Percentiles rank a stretch among this genome's conserved stretches.
Evolutionary conservation across 2,113 vertebrate genomes (phyloP).

Genomic region (Syngnathus scovelli): DNA sequence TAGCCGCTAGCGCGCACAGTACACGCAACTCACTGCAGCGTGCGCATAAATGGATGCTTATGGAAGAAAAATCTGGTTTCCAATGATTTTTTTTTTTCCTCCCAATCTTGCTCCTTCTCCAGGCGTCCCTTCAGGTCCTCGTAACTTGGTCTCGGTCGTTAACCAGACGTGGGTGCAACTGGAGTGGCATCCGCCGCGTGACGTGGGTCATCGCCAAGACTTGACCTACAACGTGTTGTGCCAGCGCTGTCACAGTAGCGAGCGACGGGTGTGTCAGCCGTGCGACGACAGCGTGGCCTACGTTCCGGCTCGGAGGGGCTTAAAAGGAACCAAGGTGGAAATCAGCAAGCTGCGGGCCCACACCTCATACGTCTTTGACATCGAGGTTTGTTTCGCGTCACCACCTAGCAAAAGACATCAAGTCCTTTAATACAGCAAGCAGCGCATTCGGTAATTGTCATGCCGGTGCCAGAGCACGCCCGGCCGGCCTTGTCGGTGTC

Average conservation of each 20-base stretch:
- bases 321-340: constrained; percentile 82
- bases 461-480: no score
- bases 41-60: constrained; percentile 25
- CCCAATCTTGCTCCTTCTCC: constrained; percentile 1
- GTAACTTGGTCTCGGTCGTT: constrained; percentile 90
- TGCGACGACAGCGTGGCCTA: constrained; percentile 91
- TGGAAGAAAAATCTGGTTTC: constrained; percentile 27
- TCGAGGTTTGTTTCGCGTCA: constrained; percentile 73
- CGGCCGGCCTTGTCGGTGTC: no score
- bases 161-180: constrained; percentile 93
- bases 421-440: not conserved
- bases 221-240: constrained; percentile 93
- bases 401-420: not conserved
- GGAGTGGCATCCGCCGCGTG: constrained; percentile 90
- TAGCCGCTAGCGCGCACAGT: constrained; percentile 24
- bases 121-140: constrained; percentile 91
- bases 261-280: constrained; percentile 83
- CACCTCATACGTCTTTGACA: constrained; percentile 89
- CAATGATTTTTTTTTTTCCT: not conserved
- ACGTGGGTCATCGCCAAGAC: constrained; percentile 84
- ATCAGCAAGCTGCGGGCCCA: constrained; percentile 93
- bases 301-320: constrained; percentile 79
- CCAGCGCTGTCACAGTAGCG: constrained; percentile 81
- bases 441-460: not conserved
- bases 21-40: not conserved